Conservation (phyloP, 2,797 vertebrate species). For the Tiaroga cobitis region DNA sequence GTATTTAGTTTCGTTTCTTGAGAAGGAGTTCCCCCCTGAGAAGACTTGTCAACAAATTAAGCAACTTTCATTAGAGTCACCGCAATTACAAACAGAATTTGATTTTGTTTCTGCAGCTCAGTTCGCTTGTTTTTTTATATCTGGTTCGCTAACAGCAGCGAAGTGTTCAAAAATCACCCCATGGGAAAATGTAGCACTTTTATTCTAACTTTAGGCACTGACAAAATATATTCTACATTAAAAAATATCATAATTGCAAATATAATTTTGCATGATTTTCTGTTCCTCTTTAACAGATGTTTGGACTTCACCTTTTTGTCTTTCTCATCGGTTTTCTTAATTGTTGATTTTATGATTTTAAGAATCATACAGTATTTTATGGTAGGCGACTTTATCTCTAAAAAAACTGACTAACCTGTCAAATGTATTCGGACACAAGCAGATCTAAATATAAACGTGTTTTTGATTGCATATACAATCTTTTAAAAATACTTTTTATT, state of each 20-base stretch:
- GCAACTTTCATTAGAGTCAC: neutral
- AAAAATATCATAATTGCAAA: neutral
- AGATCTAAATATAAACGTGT: neutral
- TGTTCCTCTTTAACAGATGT: neutral
- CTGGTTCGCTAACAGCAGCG: neutral
- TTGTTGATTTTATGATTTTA: too few relatives aligned
- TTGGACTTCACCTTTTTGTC: neutral
- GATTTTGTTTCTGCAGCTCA: neutral
- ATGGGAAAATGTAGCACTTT: neutral
- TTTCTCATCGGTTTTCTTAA: neutral
- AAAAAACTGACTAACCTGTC: neutral
- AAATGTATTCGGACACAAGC: neutral
- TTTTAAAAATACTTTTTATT: neutral
- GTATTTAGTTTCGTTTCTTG: neutral
- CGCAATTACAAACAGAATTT: neutral
- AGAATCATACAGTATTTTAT: neutral
- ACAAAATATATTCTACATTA: neutral
- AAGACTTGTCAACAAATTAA: neutral
- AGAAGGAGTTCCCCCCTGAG: neutral
- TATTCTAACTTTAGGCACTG: neutral
- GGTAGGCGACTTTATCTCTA: too few relatives aligned
- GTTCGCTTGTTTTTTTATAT: neutral
- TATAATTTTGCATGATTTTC: too few relatives aligned
- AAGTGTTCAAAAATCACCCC: neutral
- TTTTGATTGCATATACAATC: neutral